Evolutionary conservation across 2,113 vertebrate genomes (phyloP), one percentile per base, ranked within the genome.

Genomic region (Phasianus colchicus): DNA sequence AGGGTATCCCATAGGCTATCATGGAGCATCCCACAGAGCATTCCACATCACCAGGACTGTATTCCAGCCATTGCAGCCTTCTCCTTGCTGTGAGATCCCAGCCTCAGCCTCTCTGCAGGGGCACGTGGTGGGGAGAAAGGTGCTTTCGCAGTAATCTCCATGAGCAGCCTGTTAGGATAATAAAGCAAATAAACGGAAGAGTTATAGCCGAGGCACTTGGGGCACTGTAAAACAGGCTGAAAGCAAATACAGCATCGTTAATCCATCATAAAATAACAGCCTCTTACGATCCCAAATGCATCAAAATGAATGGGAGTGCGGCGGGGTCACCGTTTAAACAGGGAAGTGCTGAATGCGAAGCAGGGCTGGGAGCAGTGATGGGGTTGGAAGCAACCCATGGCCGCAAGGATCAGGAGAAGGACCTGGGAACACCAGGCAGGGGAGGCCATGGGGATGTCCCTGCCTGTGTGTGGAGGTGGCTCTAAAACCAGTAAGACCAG

Each of bases 191-290:
- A 95, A 91, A 96, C 75, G 84, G 19, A 70, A 88, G 95, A 95
- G 54, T 95, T 96, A 96, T 2, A 85, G 91, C 89, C n/a, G 4
- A 83, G 58, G 87, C 87, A 83, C 93, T 87, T 2, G 9, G 87
- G 93, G 85, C 82, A 85, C 78, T 82, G 65, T 95, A 91, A 94
- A 95, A 48, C 64, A 91, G 87, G 88, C 92, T 85, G 85, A 94
- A 96, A 89, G 93, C 93, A 94, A 85, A 89, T 29, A 76, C 67
- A 82, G 82, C 3, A 0, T 48, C 27, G 1, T 95, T 95, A 89
- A 96, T 96, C 95, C 93, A 82, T 94, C 93, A 89, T 87, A 92
- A 95, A 96, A 76, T 66, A 95, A 70, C 91, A 95, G 92, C 85
- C 64, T 79, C 85, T 91, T 19, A 85, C 8, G 1, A n/a, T 92